Evolutionary conservation across 2,888 invertebrate genomes (phyloP).

Genomic region (Arctia plantaginis): DNA sequence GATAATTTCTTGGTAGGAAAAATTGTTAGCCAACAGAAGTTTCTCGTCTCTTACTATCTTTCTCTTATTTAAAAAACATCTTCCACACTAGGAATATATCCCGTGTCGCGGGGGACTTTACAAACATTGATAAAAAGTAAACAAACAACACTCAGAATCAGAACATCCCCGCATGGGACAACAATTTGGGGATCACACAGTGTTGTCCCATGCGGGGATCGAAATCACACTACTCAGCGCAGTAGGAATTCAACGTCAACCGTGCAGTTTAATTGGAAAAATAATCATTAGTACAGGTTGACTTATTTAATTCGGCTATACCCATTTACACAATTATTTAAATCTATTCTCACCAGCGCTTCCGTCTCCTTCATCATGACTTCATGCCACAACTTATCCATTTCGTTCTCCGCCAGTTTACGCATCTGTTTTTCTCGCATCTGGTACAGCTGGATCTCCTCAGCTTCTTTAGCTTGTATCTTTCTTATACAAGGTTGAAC

Average conservation of each 20-base stretch:
- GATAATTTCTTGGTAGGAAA: conserved; percentile 3
- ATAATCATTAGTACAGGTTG: neutral
- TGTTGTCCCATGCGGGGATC: no score
- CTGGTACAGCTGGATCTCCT: conserved; percentile 86
- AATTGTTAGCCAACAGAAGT: neutral
- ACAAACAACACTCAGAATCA: neutral
- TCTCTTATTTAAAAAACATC: neutral
- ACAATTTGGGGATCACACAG: no score
- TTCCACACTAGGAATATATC: neutral
- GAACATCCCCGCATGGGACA: no score
- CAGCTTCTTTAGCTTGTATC: conserved; percentile 81
- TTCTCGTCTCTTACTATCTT: neutral
- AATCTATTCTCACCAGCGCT: conserved; percentile 67
- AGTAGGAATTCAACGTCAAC: neutral
- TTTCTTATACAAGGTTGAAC: conserved; percentile 71
- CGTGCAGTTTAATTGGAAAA: neutral
- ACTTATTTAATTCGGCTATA: neutral
- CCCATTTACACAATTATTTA: neutral
- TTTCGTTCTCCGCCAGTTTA: conserved; percentile 83
- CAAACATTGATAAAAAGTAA: neutral
- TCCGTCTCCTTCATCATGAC: conserved; percentile 85
- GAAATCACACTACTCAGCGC: no score
- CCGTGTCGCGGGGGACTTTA: no score
- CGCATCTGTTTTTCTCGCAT: conserved; percentile 86
- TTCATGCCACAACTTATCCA: conserved; percentile 88